phyloP scores from a whole-genome alignment of 2,113 vertebrate species.

The Sardina pilchardus region DNA sequence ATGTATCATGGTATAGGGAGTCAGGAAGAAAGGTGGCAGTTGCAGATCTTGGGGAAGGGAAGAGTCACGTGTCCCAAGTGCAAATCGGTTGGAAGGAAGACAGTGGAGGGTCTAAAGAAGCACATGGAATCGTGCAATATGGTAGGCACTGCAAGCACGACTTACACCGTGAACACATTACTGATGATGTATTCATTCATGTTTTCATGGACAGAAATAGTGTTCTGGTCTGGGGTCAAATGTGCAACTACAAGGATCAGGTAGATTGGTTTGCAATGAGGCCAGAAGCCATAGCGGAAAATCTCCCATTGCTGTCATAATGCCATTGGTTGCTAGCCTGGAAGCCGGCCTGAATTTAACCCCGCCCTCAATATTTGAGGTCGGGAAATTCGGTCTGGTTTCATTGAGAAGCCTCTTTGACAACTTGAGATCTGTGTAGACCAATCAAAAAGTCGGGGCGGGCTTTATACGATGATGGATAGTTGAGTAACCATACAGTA shows the following conservation, averaged over 20 bases:
- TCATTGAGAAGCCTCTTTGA: no score
- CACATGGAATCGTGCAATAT: constrained; percentile 89
- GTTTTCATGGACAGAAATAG: background rate
- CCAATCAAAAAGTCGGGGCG: no score
- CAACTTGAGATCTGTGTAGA: no score
- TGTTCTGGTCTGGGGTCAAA: background rate
- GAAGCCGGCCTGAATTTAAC: no score
- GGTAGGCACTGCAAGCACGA: constrained; percentile 62
- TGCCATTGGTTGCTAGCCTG: background rate
- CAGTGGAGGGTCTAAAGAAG: constrained; percentile 92
- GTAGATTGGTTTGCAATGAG: background rate
- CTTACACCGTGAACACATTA: background rate
- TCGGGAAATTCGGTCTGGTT: no score
- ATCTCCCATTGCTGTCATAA: background rate
- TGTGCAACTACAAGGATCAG: background rate
- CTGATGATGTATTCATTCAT: background rate
- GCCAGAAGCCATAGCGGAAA: background rate
- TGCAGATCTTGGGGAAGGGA: constrained; percentile 91
- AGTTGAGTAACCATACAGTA: no score
- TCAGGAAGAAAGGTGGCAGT: constrained; percentile 85
- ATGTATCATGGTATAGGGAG: constrained; percentile 77
- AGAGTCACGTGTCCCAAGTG: constrained; percentile 88
- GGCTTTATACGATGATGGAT: no score
- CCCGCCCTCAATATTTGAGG: no score
- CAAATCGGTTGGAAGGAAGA: constrained; percentile 90